Base-by-base conservation (phyloP, 2,113 vertebrate genomes). In the Labeo rohita region DNA sequence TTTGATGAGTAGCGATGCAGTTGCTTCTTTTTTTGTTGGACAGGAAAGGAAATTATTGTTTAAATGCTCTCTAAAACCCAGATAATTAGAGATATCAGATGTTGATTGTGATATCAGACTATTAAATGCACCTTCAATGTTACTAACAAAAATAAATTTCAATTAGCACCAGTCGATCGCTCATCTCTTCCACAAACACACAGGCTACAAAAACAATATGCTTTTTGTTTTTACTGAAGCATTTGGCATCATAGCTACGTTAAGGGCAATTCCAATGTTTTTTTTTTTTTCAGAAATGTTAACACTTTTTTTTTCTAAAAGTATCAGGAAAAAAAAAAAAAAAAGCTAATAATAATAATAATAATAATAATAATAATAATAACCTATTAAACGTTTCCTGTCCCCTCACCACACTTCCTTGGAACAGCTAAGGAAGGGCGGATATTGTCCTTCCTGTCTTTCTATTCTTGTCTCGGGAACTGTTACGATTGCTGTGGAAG, bases 161-260 rank as follows among this genome's bases (percentile, higher is more conserved):
- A 13, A 56, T 75, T 81, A 85, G 83, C 83, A 81, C 87, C 83
- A 84, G 54, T 66, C 74, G 8, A 36, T 52, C 83, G 56, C 8
- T 12, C 47, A 52, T 18, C 18, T 65, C 16, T 23, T 34, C 43
- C 50, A 73, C 52, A 59, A n/a, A 12, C 16, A 77, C 18, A n/a
- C 15, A 56, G 21, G 45, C n/a, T 39, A 28, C 74, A 52, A 77
- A 76, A 77, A 77, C 66, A 34, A 66, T 65, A 70, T 70, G 34
- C 34, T 70, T 45, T 73, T 73, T 73, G 9, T 6, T 45, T 47
- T 73, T 63, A n/a, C 56, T 80, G 54, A 80, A 80, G 6, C 36
- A 80, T 80, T 80, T 23, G 36, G 34, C 56, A 80, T 45, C 11
- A 63, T 63, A 80, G 54, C 52, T 78, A 78, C 76, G 56, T 78